phyloP scores from a whole-genome alignment of 2,797 vertebrate species.

The Lagothrix lagotricha region DNA sequence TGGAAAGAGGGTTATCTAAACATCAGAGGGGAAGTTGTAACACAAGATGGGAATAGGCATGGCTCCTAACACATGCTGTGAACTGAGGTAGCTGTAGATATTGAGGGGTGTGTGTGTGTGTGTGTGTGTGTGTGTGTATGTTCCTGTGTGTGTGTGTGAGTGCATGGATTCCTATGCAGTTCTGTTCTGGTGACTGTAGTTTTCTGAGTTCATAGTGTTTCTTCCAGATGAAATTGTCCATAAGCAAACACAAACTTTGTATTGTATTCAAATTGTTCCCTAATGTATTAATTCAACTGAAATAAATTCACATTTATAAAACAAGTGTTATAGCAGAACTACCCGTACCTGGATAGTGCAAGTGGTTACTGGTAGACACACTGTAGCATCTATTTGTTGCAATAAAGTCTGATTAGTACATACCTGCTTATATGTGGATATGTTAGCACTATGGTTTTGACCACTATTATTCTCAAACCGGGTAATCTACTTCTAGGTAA shows the following conservation, averaged over 20 bases:
- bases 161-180: neutral
- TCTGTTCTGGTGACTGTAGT: neutral
- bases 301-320: neutral
- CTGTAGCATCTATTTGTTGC: neutral
- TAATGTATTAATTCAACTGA: neutral
- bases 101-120: neutral
- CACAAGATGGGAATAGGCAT: neutral
- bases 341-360: too few species aligned
- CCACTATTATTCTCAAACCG: neutral
- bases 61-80: neutral
- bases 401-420: neutral
- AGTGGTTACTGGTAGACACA: neutral
- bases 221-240: neutral
- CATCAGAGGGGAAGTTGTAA: neutral
- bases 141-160: rapidly evolving
- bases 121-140: too few species aligned
- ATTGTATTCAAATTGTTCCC: neutral
- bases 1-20: neutral
- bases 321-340: neutral
- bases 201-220: neutral
- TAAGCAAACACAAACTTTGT: neutral
- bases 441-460: neutral
- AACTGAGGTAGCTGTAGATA: neutral
- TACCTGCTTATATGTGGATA: neutral
- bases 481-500: neutral